Evolutionary conservation across 37 sponge, comb jelly and placozoan species (phyloP), one percentile per base, ranked within the genome.

Genomic region (Geodia barretti): DNA sequence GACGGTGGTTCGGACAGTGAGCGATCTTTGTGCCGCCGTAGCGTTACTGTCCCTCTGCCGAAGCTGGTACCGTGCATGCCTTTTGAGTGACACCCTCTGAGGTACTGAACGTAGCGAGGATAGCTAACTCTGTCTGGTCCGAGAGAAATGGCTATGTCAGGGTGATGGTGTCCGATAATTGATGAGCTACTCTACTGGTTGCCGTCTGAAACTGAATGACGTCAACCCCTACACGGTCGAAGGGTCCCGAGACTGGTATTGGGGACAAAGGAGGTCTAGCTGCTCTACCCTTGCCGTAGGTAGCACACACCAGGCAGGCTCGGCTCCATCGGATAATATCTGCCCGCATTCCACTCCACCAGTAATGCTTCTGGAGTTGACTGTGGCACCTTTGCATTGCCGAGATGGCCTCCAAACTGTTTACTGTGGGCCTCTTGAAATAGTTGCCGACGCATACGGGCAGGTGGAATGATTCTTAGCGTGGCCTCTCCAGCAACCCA

Each of bases 171-270:
- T n/a, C n/a, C n/a, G n/a, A n/a, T n/a, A n/a, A n/a, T n/a, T n/a
- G n/a, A n/a, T n/a, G n/a, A n/a, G n/a, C n/a, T n/a, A n/a, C n/a
- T n/a, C n/a, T 86, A 73, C 29, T 67, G 62, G 43, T 87, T 87
- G 0, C 88, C 88, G 59, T 60, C 64, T 80, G 87, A 33, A 86
- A 79, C 39, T 79, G 75, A 4, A 84, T 35, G 29, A 85, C 73
- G 40, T 85, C 80, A 31, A 86, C 87, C 23, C 75, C 87, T 31
- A 86, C 70, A 4, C 87, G 60, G 33, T 88, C 79, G 61, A 84
- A 89, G 24, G 84, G 84, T 0, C 80, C 79, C 0, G 47, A 39
- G 9, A 89, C 90, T 60, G 79, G 90, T 7, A 89, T 89, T 17
- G 90, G 90, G 21, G 84, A 79, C 29, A 83, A 72, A 24, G 75